Conservation (phyloP, 2,888 invertebrate genomes). For the Meghimatium bilineatum region DNA sequence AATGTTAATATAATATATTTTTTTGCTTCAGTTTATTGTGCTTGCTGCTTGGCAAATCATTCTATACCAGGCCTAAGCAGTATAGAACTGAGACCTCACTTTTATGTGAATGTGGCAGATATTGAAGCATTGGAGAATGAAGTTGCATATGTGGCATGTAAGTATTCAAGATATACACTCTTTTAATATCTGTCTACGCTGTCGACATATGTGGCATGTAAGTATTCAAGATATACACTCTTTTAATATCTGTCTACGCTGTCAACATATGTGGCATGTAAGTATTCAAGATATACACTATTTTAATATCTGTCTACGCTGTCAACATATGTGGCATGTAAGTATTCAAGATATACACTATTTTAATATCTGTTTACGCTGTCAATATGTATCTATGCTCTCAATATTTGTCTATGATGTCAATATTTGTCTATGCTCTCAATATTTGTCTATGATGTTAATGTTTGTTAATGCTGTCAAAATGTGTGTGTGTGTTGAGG, state of each 20-base stretch:
- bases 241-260: too few species aligned
- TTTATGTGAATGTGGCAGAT: slow-evolving; percentile 78
- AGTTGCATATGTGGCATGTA: slow-evolving; percentile 77
- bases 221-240: slow-evolving; percentile 52
- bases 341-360: slow-evolving; percentile 52
- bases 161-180: slow-evolving; percentile 52
- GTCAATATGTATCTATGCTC: too few species aligned
- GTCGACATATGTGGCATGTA: slow-evolving; percentile 78
- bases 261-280: slow-evolving; percentile 78
- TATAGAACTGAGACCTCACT: slow-evolving; percentile 72
- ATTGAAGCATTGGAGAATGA: slow-evolving; percentile 77
- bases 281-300: slow-evolving; percentile 52
- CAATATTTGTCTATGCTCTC: too few species aligned
- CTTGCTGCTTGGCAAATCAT: slow-evolving; percentile 76
- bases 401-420: too few species aligned
- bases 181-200: too few species aligned
- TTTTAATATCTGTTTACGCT: too few species aligned
- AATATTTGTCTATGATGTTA: too few species aligned
- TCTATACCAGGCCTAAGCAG: slow-evolving; percentile 66
- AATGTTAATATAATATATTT: background rate
- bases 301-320: too few species aligned
- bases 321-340: slow-evolving; percentile 78
- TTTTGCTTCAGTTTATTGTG: slow-evolving; percentile 76
- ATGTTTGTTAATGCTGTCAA: too few species aligned
- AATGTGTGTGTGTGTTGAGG: too few species aligned